Percentiles rank a stretch among this genome's conserved stretches.
These are phyloP conservation scores for Pteropus rufus DNA, from an alignment of 2,797 vertebrate genomes.

Conservation along the genomic window DNA sequence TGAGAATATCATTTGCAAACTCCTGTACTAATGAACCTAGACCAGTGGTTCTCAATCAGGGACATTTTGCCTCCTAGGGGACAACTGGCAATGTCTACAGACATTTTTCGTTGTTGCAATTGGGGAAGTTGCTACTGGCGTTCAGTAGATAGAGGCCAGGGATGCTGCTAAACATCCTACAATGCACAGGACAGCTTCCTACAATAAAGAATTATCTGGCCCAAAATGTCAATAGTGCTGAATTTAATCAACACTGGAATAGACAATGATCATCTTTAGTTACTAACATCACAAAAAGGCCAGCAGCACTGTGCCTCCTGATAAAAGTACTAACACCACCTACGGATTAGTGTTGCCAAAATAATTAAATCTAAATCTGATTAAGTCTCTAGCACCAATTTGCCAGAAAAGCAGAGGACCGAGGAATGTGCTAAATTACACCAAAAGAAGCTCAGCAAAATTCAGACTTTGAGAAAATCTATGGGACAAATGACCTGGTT, in stretches of 20 bases:
- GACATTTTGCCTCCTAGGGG: neutral
- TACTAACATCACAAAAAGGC: neutral
- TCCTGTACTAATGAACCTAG: neutral
- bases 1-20: neutral
- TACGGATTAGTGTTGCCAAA: neutral
- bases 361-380: neutral
- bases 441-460: neutral
- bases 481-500: neutral
- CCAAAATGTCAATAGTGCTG: neutral
- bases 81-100: neutral
- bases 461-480: slow-evolving; percentile 27
- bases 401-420: neutral
- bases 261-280: neutral
- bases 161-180: neutral
- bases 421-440: neutral
- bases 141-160: neutral
- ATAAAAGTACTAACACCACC: neutral
- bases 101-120: neutral
- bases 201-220: neutral
- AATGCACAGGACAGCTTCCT: neutral
- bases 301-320: neutral
- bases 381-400: neutral
- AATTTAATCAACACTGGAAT: neutral
- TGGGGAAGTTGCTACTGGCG: neutral
- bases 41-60: neutral